These are phyloP conservation scores for Rhabdomys pumilio DNA, from an alignment of 2,797 vertebrate genomes.

Conservation along the genomic window DNA sequence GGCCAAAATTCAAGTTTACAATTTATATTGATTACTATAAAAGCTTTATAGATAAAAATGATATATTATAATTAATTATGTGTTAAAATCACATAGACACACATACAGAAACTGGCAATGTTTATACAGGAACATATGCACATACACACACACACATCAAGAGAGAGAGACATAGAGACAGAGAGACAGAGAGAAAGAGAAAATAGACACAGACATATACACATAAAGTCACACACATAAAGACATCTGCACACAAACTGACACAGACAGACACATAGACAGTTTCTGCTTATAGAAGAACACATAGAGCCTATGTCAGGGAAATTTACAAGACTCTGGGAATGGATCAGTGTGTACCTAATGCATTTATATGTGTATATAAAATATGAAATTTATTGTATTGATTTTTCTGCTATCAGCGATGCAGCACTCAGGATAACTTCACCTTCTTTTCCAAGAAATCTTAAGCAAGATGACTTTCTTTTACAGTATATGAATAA, in stretches of 20 bases:
- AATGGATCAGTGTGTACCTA: constrained; percentile 76
- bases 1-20: constrained; percentile 61
- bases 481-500: constrained; percentile 64
- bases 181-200: too few relatives aligned
- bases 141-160: neutral
- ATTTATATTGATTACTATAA: constrained; percentile 74
- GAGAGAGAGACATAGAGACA: too few relatives aligned
- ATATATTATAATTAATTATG: constrained; percentile 73
- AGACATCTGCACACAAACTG: neutral
- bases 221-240: neutral
- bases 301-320: constrained; percentile 70
- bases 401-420: constrained; percentile 76
- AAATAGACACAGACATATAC: neutral
- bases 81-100: neutral
- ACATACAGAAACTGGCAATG: neutral
- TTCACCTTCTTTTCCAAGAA: constrained; percentile 66
- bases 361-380: constrained; percentile 77
- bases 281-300: constrained; percentile 73
- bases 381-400: constrained; percentile 81
- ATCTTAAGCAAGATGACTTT: constrained; percentile 49
- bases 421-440: constrained; percentile 39
- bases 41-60: constrained; percentile 67
- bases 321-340: constrained; percentile 69
- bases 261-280: neutral
- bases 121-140: too few relatives aligned